Conservation (phyloP, 2,888 invertebrate genomes). For the Callyntrura sp. region DNA sequence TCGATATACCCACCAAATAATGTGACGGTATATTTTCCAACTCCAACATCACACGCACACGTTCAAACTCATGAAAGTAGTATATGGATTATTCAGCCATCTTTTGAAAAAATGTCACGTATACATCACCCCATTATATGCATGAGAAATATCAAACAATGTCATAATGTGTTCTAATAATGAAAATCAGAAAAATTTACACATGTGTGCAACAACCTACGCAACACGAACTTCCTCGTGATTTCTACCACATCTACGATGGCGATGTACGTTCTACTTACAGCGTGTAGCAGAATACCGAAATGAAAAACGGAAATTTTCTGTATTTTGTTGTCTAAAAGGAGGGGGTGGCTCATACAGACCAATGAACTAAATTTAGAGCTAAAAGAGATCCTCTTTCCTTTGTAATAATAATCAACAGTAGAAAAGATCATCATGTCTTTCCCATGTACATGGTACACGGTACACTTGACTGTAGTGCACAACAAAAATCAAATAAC, state of each 20-base stretch:
- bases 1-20: not conserved
- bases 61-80: conserved; percentile 25
- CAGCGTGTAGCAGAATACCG: not conserved
- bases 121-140: conserved; percentile 55
- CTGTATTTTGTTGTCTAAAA: no score
- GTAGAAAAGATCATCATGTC: not conserved
- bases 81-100: conserved; percentile 64
- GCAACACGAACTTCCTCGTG: no score
- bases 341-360: not conserved
- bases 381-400: not conserved
- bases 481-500: no score
- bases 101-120: conserved; percentile 71
- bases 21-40: not conserved
- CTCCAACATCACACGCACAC: conserved; percentile 70
- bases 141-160: conserved; percentile 49
- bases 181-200: not conserved
- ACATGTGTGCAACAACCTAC: not conserved
- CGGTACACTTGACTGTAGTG: no score
- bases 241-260: no score
- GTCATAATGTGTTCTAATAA: conserved; percentile 34
- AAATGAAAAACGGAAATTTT: not conserved
- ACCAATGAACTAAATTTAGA: not conserved
- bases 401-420: not conserved
- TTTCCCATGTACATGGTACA: no score
- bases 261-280: no score